A percentile compares a stretch with the other conserved stretches of the same genome.
phyloP scores from a whole-genome alignment of 2,888 invertebrate species.

The Galerucella calmariensis region DNA sequence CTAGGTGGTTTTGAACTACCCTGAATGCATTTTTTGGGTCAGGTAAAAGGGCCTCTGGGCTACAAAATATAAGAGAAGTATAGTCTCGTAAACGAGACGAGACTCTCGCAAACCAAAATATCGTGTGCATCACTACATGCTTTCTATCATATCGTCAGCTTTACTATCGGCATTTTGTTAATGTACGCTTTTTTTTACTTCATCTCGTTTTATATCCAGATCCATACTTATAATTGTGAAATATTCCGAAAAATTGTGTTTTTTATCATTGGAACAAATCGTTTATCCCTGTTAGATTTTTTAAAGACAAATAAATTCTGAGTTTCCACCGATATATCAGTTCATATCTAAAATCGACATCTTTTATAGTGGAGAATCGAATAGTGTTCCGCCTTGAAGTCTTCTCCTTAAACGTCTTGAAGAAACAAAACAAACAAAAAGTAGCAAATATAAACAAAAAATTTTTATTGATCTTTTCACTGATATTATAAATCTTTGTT shows the following conservation, averaged over 20 bases:
- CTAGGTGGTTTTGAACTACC: too few species aligned
- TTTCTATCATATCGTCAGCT: too few species aligned
- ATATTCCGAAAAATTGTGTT: neutral
- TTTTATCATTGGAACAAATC: neutral
- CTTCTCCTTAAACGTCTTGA: neutral
- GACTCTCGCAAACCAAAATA: too few species aligned
- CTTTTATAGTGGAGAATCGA: slow-evolving; percentile 22
- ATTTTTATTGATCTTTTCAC: neutral
- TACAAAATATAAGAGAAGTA: too few species aligned
- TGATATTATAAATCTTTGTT: neutral
- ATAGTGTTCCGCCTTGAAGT: slow-evolving; percentile 9
- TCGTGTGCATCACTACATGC: too few species aligned
- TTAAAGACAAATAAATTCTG: slow-evolving; percentile 50
- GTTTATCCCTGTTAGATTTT: neutral
- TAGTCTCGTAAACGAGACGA: too few species aligned
- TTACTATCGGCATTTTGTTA: too few species aligned
- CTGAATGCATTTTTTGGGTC: too few species aligned
- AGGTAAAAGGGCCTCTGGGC: too few species aligned
- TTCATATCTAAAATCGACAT: slow-evolving; percentile 55
- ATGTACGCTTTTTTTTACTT: too few species aligned
- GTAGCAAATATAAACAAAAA: slow-evolving; percentile 8
- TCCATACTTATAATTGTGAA: neutral
- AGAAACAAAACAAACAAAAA: too few species aligned
- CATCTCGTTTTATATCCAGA: too few species aligned
- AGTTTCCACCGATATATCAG: slow-evolving; percentile 55